A percentile compares a stretch with the other conserved stretches of the same genome.
Conservation (phyloP, 2,888 invertebrate species). For the Parnassius glacialis region DNA sequence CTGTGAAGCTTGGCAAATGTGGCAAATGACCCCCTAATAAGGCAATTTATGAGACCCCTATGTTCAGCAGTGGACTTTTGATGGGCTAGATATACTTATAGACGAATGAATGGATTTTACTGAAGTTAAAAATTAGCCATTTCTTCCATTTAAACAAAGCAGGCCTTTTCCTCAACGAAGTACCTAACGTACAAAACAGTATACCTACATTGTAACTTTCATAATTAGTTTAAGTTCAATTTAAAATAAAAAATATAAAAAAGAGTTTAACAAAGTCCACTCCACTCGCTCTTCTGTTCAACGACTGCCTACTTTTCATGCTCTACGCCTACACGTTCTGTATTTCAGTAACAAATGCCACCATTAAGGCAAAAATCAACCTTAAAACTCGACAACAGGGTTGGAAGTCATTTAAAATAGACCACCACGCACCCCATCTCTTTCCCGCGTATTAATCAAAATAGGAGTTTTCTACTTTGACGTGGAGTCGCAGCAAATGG, state of each 20-base stretch:
- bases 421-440: slow-evolving; percentile 66
- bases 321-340: slow-evolving; percentile 77
- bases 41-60: too few species aligned
- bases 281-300: slow-evolving; percentile 63
- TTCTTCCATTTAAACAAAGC: background rate
- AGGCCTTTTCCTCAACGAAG: slow-evolving; percentile 1
- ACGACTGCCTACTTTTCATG: slow-evolving; percentile 79
- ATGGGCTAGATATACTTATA: too few species aligned
- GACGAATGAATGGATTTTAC: too few species aligned
- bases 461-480: slow-evolving; percentile 78
- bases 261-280: slow-evolving; percentile 57
- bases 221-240: slow-evolving; percentile 26
- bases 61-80: too few species aligned
- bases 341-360: slow-evolving; percentile 67
- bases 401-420: slow-evolving; percentile 40
- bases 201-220: slow-evolving; percentile 11
- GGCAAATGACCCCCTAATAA: too few species aligned
- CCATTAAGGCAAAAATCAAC: slow-evolving; percentile 52
- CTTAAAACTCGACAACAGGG: slow-evolving; percentile 49
- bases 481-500: slow-evolving; percentile 78
- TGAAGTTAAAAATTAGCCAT: slow-evolving; percentile 1
- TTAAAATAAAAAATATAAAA: slow-evolving; percentile 32
- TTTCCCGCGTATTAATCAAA: slow-evolving; percentile 80
- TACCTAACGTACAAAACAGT: slow-evolving; percentile 14
- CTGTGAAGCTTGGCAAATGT: too few species aligned